A percentile compares a stretch with the other conserved stretches of the same genome.
phyloP scores from a whole-genome alignment of 2,888 invertebrate species.

The Camponotus fellah region DNA sequence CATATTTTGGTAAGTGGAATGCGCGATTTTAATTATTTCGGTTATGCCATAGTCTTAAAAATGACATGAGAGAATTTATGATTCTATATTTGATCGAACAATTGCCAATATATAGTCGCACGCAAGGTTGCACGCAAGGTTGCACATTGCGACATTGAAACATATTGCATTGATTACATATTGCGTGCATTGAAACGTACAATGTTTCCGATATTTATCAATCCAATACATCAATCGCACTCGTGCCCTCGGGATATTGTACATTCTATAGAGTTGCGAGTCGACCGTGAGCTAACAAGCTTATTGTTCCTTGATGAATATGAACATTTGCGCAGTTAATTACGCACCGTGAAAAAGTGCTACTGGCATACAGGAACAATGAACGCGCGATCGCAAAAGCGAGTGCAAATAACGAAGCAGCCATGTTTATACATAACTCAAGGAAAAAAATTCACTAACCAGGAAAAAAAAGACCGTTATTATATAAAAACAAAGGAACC shows the following conservation, averaged over 20 bases:
- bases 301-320: constrained; percentile 56
- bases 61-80: not conserved
- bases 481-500: constrained; percentile 22
- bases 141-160: not conserved
- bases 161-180: too few species aligned
- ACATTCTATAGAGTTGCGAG: constrained; percentile 39
- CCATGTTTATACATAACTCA: not conserved
- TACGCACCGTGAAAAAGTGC: constrained; percentile 49
- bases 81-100: constrained; percentile 5
- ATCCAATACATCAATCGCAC: constrained; percentile 50
- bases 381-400: constrained; percentile 48
- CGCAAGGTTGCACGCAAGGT: not conserved
- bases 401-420: constrained; percentile 47
- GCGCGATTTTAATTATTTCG: constrained; percentile 14
- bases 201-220: constrained; percentile 44
- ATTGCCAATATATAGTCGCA: not conserved
- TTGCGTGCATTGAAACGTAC: constrained; percentile 10
- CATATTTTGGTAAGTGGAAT: constrained; percentile 4
- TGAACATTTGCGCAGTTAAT: constrained; percentile 57
- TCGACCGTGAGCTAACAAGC: constrained; percentile 53
- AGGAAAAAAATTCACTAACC: constrained; percentile 17
- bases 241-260: constrained; percentile 32
- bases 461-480: constrained; percentile 25
- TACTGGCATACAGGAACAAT: constrained; percentile 44
- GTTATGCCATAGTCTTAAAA: not conserved